A percentile compares a stretch with the other conserved stretches of the same genome.
Evolutionary conservation across 1,140 invertebrate species (phyloP).

Genomic region (Calycopis cecrops): DNA sequence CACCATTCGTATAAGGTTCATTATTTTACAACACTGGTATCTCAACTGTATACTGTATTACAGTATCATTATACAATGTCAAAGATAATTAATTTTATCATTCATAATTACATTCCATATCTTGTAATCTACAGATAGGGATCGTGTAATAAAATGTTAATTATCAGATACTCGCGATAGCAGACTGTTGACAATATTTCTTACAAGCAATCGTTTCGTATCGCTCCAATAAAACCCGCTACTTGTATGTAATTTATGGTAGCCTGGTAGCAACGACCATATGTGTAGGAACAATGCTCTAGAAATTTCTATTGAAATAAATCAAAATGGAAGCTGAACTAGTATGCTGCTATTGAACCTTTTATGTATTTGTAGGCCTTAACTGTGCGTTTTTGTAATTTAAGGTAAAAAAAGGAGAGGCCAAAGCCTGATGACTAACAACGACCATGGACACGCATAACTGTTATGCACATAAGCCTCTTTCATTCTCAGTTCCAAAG

Average conservation of each 20-base stretch:
- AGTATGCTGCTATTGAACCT: too few relatives aligned
- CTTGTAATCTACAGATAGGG: slow-evolving; percentile 18
- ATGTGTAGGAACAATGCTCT: too few relatives aligned
- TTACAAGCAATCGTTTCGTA: neutral
- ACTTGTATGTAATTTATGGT: neutral
- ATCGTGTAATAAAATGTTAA: slow-evolving; percentile 18
- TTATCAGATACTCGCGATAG: slow-evolving; percentile 14
- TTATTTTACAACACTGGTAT: neutral
- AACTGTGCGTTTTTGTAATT: too few relatives aligned
- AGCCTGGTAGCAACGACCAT: too few relatives aligned
- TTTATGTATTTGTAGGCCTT: too few relatives aligned
- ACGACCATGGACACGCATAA: too few relatives aligned
- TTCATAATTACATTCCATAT: slow-evolving; percentile 17
- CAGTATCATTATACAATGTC: slow-evolving; percentile 13
- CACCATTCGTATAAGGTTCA: neutral
- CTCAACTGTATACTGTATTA: slow-evolving; percentile 9
- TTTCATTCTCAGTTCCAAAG: too few relatives aligned
- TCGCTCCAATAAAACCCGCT: neutral
- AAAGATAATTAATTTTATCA: slow-evolving; percentile 19
- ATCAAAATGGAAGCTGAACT: too few relatives aligned
- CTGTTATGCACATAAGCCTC: too few relatives aligned
- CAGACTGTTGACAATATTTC: slow-evolving; percentile 1
- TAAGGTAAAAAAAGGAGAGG: too few relatives aligned
- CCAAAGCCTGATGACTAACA: too few relatives aligned
- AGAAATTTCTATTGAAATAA: too few relatives aligned